These are phyloP conservation scores for Diogma glabrata DNA, from an alignment of 2,888 invertebrate genomes.

Conservation along the genomic window DNA sequence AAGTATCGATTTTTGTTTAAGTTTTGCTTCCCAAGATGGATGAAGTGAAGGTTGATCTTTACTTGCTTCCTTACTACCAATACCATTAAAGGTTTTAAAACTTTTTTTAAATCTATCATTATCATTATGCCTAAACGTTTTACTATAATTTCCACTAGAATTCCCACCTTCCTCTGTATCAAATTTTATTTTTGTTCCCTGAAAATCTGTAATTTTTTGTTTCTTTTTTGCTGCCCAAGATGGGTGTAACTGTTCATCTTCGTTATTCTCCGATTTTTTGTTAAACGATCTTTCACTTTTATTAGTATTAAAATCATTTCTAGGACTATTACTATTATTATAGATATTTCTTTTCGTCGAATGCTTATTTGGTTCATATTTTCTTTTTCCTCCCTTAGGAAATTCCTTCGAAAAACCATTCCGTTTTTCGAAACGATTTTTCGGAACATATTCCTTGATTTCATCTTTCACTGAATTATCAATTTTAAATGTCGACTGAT, in stretches of 20 bases:
- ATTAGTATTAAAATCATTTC: background rate
- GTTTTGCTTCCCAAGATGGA: conserved; percentile 34
- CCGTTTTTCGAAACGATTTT: background rate
- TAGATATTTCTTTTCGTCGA: no score
- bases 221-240: conserved; percentile 21
- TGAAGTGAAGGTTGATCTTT: conserved; percentile 20
- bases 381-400: no score
- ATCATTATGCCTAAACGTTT: no score
- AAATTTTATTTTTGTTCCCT: conserved; percentile 19
- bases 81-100: background rate
- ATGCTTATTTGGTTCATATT: background rate
- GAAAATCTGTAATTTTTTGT: conserved; percentile 17
- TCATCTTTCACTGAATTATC: background rate
- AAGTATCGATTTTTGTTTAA: conserved; percentile 27
- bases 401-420: no score
- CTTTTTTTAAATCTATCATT: background rate
- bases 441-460: background rate
- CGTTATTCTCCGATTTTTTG: background rate
- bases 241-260: conserved; percentile 17
- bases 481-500: conserved; percentile 30
- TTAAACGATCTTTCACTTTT: background rate
- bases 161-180: no score
- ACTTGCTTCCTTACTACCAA: background rate
- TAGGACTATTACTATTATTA: background rate
- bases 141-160: no score